Base-by-base conservation (phyloP, 2,888 invertebrate genomes). In the Hemicrepidius hirtus region DNA sequence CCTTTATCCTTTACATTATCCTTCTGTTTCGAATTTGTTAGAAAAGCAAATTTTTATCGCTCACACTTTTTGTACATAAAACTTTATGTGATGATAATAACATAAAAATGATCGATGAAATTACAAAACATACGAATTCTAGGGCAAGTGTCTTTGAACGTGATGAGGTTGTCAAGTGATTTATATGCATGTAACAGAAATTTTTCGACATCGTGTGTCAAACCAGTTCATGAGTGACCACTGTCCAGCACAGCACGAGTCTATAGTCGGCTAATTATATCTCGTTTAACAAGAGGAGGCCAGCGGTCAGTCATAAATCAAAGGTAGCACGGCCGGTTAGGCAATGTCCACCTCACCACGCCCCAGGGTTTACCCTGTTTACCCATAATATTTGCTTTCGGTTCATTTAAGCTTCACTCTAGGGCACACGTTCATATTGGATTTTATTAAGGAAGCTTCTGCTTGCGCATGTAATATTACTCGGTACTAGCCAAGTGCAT, bases 361-460 rank as follows among this genome's bases (percentile, higher is more conserved):
- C 84, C 85, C 84, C 79, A 76, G 74, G 77, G 80, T 82, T 82
- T 80, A 79, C 83, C 82, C 79, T 85, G 84, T 86, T 86, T 86
- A 84, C 84, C 81, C 85, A 85, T 83, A 86, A 86, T 85, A 86
- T 85, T 86, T 85, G 84, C 79, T 80, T 82, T 80, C 77, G 82
- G 80, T 80, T 82, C 83, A 82, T 83, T 83, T 80, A 79, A 79
- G 74, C 74, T 68, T n/a, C 74, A 63, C 70, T 67, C 67, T 62
- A 41, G 63, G 74, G 67, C 74, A 71, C 74, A 73, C 73, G 73
- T 28, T 66, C 21, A 71, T 67, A 67, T 71, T 71, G 63, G 59
- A 68, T 68, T 72, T 72, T 72, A 70, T 70, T 64, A 69, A 62
- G 6, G 28, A 24, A 53, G 28, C 50, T 65, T 65, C 41, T 41